phyloP scores from a whole-genome alignment of 2,797 vertebrate genomes.

The Capromys pilorides region DNA sequence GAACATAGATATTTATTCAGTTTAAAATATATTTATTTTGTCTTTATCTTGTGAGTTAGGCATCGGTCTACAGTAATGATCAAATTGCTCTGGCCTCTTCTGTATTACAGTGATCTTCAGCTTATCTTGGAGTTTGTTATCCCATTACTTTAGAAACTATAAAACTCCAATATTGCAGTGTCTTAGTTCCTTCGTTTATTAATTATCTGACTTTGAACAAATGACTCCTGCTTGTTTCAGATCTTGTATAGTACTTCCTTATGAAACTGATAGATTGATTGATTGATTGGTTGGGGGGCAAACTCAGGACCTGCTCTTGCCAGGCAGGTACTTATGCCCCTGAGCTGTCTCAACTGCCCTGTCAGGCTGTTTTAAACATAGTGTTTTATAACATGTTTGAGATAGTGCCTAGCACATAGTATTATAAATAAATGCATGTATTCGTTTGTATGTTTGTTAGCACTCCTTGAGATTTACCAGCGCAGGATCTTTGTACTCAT shows the following conservation, averaged over 20 bases:
- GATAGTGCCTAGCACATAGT: background rate
- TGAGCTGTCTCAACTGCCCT: background rate
- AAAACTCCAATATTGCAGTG: background rate
- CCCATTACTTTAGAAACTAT: background rate
- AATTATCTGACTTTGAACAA: background rate
- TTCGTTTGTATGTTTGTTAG: background rate
- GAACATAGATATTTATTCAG: background rate
- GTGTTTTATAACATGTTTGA: background rate
- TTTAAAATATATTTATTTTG: conserved; percentile 24
- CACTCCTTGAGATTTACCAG: background rate
- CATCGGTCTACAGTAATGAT: background rate
- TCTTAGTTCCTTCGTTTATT: conserved; percentile 6
- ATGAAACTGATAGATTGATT: background rate
- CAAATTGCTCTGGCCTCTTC: background rate
- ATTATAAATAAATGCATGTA: background rate
- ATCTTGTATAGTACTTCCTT: conserved; percentile 29
- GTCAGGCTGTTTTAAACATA: conserved; percentile 2
- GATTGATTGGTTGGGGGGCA: no score
- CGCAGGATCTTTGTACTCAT: background rate
- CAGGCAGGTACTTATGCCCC: no score
- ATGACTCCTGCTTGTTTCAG: conserved; percentile 3
- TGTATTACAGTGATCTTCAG: background rate
- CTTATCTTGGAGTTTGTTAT: background rate
- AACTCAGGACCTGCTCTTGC: no score
- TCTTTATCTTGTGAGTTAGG: background rate